A percentile compares a stretch with the other conserved stretches of the same genome.
Conservation (phyloP, 2,113 vertebrate species). For the Catagonus wagneri region DNA sequence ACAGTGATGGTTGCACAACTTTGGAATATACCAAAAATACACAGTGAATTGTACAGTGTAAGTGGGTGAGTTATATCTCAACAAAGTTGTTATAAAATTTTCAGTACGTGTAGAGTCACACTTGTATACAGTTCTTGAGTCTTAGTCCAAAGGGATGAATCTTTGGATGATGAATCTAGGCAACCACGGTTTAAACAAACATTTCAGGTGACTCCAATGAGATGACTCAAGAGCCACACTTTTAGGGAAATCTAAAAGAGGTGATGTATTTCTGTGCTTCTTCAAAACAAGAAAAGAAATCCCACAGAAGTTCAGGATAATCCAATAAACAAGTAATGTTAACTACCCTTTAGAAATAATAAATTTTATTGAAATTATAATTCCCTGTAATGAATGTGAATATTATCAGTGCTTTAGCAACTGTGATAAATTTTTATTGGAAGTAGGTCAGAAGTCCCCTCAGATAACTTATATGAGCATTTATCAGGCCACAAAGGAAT, state of each 20-base stretch:
- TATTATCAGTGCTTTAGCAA: not conserved
- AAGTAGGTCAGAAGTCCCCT: not conserved
- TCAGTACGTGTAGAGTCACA: not conserved
- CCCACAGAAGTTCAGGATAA: not conserved
- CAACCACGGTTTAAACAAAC: not conserved
- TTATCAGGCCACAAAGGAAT: not conserved
- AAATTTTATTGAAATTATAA: conserved; percentile 18
- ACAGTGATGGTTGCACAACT: not conserved
- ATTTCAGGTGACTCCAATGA: not conserved
- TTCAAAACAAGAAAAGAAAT: conserved; percentile 41
- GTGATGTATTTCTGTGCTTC: not conserved
- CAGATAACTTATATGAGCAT: not conserved
- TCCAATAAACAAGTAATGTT: not conserved
- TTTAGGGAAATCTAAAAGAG: conserved; percentile 14
- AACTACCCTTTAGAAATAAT: not conserved
- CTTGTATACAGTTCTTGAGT: not conserved
- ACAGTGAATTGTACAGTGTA: not conserved
- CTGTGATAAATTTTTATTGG: not conserved
- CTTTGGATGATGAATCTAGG: not conserved
- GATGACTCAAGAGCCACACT: not conserved
- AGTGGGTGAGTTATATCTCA: not conserved
- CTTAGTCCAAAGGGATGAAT: not conserved
- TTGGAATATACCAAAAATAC: not conserved
- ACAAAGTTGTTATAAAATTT: not conserved
- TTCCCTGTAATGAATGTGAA: not conserved